These are phyloP conservation scores for Eledona agricola DNA, from an alignment of 2,888 invertebrate genomes.

Conservation along the genomic window DNA sequence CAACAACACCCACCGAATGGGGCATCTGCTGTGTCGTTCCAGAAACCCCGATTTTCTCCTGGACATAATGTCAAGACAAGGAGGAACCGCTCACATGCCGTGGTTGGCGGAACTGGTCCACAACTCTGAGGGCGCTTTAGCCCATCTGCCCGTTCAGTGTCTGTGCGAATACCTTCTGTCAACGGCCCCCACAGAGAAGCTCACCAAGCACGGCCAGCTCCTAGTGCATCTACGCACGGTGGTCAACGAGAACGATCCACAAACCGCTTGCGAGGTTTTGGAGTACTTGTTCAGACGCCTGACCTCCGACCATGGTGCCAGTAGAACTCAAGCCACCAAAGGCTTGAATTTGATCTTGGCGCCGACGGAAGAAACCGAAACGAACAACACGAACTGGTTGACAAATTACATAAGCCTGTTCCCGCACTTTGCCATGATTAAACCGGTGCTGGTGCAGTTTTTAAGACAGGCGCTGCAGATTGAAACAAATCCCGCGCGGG, in stretches of 20 bases:
- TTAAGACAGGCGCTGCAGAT: conserved; percentile 89
- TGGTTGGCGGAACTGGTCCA: conserved; percentile 96
- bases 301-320: conserved; percentile 81
- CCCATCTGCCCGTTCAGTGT: conserved; percentile 95
- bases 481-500: conserved; percentile 85
- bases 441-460: conserved; percentile 74
- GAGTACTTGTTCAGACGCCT: conserved; percentile 89
- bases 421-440: conserved; percentile 79
- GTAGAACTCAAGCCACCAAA: conserved; percentile 79
- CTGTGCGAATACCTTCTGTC: conserved; percentile 92
- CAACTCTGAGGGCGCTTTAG: conserved; percentile 85
- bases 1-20: conserved; percentile 82
- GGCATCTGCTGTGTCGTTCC: conserved; percentile 87
- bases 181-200: conserved; percentile 72
- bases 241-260: conserved; percentile 65
- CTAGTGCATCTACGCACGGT: conserved; percentile 68
- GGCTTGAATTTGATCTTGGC: conserved; percentile 57
- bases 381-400: conserved; percentile 65
- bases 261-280: conserved; percentile 80
- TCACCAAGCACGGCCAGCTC: conserved; percentile 77
- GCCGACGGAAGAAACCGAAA: conserved; percentile 61
- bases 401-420: conserved; percentile 74
- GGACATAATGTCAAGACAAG: conserved; percentile 86
- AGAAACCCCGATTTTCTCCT: conserved; percentile 91
- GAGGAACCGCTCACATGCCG: conserved; percentile 93